Evolutionary conservation across 2,888 invertebrate genomes (phyloP).

Genomic region (Serripes groenlandicus): DNA sequence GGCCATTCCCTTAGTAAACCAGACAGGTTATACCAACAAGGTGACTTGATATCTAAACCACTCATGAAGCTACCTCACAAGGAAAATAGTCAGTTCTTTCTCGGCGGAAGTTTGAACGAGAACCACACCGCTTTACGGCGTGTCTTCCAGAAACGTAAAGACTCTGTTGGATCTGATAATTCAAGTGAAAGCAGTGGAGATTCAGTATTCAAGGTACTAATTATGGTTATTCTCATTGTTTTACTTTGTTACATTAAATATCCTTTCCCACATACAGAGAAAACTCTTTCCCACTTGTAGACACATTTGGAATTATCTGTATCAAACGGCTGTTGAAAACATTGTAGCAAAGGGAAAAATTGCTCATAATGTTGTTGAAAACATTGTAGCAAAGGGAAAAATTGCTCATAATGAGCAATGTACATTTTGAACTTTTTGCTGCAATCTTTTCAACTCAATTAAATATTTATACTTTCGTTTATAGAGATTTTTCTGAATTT

Average conservation of each 20-base stretch:
- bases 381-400: not conserved
- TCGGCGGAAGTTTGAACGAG: slow-evolving; percentile 30
- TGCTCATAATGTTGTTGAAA: not conserved
- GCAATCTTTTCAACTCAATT: not conserved
- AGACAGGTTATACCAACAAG: slow-evolving; percentile 32
- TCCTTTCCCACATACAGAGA: no score
- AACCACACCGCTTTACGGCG: slow-evolving; percentile 42
- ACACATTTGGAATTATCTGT: not conserved
- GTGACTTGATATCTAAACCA: slow-evolving; percentile 55
- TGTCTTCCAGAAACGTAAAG: slow-evolving; percentile 58
- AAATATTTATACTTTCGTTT: no score
- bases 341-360: not conserved
- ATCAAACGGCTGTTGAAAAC: not conserved
- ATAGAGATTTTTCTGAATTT: no score
- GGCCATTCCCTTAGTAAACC: slow-evolving; percentile 39
- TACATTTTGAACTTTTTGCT: not conserved
- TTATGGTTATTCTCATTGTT: no score
- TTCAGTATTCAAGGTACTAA: slow-evolving; percentile 68
- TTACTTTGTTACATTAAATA: no score
- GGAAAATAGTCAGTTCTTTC: slow-evolving; percentile 21
- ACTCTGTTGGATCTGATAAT: slow-evolving; percentile 78
- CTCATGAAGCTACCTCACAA: slow-evolving; percentile 57
- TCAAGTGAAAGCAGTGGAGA: slow-evolving; percentile 78
- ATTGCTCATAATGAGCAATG: not conserved
- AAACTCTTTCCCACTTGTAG: no score